Conservation (phyloP, 2,888 invertebrate species). For the Drosophila vallismaia region DNA sequence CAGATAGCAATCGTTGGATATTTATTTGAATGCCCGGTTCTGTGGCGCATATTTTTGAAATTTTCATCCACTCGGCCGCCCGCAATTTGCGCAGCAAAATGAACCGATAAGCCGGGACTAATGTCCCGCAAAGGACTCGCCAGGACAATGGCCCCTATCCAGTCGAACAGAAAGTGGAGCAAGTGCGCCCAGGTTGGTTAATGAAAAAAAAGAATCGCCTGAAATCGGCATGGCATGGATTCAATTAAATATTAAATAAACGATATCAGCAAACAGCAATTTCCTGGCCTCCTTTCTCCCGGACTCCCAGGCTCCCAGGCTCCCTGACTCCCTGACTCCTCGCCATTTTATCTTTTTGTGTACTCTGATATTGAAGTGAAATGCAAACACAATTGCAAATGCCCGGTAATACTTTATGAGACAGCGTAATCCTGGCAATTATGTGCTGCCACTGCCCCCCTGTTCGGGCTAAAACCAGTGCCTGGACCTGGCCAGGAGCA, state of each 20-base stretch:
- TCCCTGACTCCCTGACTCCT: not conserved
- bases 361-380: slow-evolving; percentile 44
- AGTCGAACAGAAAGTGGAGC: slow-evolving; percentile 11
- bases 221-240: slow-evolving; percentile 46
- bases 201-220: slow-evolving; percentile 65
- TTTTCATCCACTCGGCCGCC: slow-evolving; percentile 7
- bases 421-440: slow-evolving; percentile 70
- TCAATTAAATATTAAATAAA: slow-evolving; percentile 78
- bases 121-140: slow-evolving; percentile 23
- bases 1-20: slow-evolving; percentile 24
- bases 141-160: slow-evolving; percentile 21
- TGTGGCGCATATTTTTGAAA: slow-evolving; percentile 9
- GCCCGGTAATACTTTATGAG: slow-evolving; percentile 56
- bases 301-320: not conserved
- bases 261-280: slow-evolving; percentile 73
- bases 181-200: slow-evolving; percentile 37
- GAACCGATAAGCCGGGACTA: slow-evolving; percentile 55
- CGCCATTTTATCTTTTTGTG: not conserved
- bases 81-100: slow-evolving; percentile 37
- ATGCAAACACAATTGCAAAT: slow-evolving; percentile 60
- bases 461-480: not conserved
- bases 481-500: slow-evolving; percentile 34
- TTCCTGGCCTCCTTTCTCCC: slow-evolving; percentile 8
- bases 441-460: slow-evolving; percentile 42
- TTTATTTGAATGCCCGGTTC: slow-evolving; percentile 19